Evolutionary conservation across 2,888 invertebrate genomes (phyloP).

Genomic region (Philopedon plagiatum): DNA sequence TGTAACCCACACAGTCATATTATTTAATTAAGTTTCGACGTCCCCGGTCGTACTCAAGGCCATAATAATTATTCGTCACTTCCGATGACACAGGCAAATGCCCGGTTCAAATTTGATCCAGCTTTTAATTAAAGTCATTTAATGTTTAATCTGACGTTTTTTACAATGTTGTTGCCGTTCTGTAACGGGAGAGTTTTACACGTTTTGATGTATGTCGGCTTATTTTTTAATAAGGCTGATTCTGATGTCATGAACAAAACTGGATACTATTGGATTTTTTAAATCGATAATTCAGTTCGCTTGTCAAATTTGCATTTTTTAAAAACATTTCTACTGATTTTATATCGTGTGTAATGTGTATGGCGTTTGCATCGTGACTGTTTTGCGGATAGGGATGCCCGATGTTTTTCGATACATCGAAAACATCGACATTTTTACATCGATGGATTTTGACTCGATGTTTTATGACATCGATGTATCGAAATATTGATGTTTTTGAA

Average conservation of each 20-base stretch:
- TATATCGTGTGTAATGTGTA: too few relatives aligned
- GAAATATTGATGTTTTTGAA: too few relatives aligned
- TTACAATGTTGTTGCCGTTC: neutral
- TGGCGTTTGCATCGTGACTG: too few relatives aligned
- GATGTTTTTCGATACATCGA: too few relatives aligned
- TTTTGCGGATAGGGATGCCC: too few relatives aligned
- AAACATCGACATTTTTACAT: too few relatives aligned
- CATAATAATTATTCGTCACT: neutral
- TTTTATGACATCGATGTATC: too few relatives aligned
- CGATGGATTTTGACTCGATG: too few relatives aligned
- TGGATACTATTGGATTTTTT: neutral
- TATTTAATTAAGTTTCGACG: neutral
- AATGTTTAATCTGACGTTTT: slow-evolving; percentile 2
- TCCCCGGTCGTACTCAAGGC: neutral
- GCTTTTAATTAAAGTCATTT: slow-evolving; percentile 8
- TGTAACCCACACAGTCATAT: neutral
- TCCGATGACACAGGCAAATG: neutral
- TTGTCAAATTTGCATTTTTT: too few relatives aligned
- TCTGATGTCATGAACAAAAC: neutral
- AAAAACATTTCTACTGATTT: too few relatives aligned
- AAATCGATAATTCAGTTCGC: too few relatives aligned
- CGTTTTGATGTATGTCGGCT: neutral
- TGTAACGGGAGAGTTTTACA: neutral
- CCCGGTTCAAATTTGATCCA: neutral
- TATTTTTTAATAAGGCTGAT: neutral